phyloP scores from a whole-genome alignment of 2,888 invertebrate species.

The Blomia tropicalis region DNA sequence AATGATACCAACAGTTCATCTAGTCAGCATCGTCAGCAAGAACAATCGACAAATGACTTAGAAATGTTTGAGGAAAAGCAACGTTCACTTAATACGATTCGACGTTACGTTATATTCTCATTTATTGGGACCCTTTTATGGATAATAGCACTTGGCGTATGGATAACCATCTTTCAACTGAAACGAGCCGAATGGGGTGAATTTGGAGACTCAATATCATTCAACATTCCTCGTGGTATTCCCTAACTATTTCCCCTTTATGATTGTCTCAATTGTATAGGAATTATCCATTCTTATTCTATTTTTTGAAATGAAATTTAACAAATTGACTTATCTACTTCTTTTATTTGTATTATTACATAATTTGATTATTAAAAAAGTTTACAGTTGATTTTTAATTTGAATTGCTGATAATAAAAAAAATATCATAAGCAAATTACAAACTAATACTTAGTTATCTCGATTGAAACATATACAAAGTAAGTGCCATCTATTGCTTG shows the following conservation, averaged over 20 bases:
- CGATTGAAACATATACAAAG: too few relatives aligned
- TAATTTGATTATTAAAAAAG: too few relatives aligned
- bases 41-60: background rate
- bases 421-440: too few relatives aligned
- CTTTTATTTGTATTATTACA: too few relatives aligned
- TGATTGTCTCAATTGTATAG: background rate
- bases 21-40: background rate
- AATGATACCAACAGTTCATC: background rate
- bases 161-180: constrained; percentile 24
- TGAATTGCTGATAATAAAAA: too few relatives aligned
- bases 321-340: too few relatives aligned
- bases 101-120: constrained; percentile 16
- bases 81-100: background rate
- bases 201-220: constrained; percentile 22
- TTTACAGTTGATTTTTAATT: too few relatives aligned
- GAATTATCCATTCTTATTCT: too few relatives aligned
- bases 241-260: constrained; percentile 11
- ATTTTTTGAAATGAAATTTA: too few relatives aligned
- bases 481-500: too few relatives aligned
- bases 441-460: too few relatives aligned
- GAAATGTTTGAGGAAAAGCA: background rate
- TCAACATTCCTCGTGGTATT: constrained; percentile 25
- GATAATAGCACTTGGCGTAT: constrained; percentile 17
- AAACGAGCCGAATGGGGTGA: constrained; percentile 22
- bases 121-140: constrained; percentile 18